Evolutionary conservation across 2,888 invertebrate species (phyloP).

Genomic region (Apodemia duryi): DNA sequence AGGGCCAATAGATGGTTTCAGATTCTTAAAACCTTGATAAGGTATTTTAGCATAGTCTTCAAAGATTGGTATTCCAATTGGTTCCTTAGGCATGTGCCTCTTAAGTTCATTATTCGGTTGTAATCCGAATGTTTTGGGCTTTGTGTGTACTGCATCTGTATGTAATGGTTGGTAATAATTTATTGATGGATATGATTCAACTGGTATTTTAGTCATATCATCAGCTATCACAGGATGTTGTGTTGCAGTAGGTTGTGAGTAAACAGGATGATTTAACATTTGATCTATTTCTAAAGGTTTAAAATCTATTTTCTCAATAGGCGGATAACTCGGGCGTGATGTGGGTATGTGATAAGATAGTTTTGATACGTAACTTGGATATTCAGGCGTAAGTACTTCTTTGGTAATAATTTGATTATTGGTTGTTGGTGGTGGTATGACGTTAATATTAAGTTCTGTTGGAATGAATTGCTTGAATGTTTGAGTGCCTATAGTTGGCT

Average conservation of each 20-base stretch:
- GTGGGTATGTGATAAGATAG: not conserved
- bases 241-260: not conserved
- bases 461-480: not conserved
- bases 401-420: not conserved
- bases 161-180: not conserved
- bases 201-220: not conserved
- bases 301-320: not conserved
- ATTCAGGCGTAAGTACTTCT: not conserved
- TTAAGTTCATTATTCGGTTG: not conserved
- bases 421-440: not conserved
- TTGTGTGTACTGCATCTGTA: not conserved
- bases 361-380: not conserved
- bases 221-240: not conserved
- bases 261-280: not conserved
- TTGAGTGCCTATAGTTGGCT: not conserved
- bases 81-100: not conserved
- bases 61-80: not conserved
- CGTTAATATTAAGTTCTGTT: not conserved
- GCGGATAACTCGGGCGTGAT: not conserved
- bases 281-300: not conserved
- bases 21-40: not conserved
- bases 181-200: not conserved
- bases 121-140: not conserved
- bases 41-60: not conserved
- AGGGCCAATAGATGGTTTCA: too few relatives aligned